A percentile compares a stretch with the other conserved stretches of the same genome.
Evolutionary conservation across 2,113 vertebrate species (phyloP).

Genomic region (Hippocampus comes): DNA sequence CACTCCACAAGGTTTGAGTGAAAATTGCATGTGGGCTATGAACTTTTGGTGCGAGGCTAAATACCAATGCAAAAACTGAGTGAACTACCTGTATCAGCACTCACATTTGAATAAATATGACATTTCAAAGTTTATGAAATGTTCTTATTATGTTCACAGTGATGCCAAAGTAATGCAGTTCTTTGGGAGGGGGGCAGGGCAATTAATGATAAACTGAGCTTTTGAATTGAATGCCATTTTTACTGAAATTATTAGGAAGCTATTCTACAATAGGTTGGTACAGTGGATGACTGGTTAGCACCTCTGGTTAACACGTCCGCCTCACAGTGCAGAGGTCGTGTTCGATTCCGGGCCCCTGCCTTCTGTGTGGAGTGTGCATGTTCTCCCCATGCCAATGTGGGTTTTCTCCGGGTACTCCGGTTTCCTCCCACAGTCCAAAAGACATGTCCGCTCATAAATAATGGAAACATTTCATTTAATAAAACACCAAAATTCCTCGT

Average conservation of each 20-base stretch:
- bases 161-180: neutral
- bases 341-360: too few relatives aligned
- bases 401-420: too few relatives aligned
- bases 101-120: conserved; percentile 22
- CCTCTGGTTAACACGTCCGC: too few relatives aligned
- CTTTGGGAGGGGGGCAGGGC: neutral
- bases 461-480: too few relatives aligned
- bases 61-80: conserved; percentile 22
- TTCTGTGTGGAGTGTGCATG: too few relatives aligned
- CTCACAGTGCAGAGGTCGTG: too few relatives aligned
- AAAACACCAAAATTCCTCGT: too few relatives aligned
- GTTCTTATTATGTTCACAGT: conserved; percentile 14
- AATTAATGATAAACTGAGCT: neutral
- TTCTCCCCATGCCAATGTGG: too few relatives aligned
- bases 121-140: conserved; percentile 27
- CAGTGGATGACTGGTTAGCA: too few relatives aligned
- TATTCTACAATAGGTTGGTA: neutral
- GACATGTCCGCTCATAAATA: too few relatives aligned
- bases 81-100: conserved; percentile 2
- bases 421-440: too few relatives aligned
- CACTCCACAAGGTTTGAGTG: conserved; percentile 29
- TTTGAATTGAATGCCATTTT: neutral
- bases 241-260: neutral
- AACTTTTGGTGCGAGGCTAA: conserved; percentile 4
- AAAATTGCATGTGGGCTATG: conserved; percentile 22